Conservation (phyloP, 1,140 invertebrate species). For the roundworm (Caenorhabditis elegans) region WBcel235 BX284606.5:15549001-15549500, state of each 20-base stretch:
- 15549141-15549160: not conserved
- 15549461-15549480: not conserved
- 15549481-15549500: slow-evolving; percentile 53
- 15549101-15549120: not conserved
- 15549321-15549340: not conserved
- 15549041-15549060: not conserved
- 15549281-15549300: not conserved
- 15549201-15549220: not conserved
- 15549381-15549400: not conserved
- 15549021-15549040: slow-evolving; percentile 5
- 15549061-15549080: not conserved
- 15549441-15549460: not conserved
- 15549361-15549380: slow-evolving; percentile 3
- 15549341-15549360: slow-evolving; percentile 8
- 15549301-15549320: slow-evolving; percentile 12
- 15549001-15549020: slow-evolving; percentile 20
- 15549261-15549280: not conserved
- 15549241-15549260: not conserved
- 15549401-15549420: slow-evolving; percentile 3
- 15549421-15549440: not conserved
- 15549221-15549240: not conserved
- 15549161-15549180: not conserved
- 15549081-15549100: not conserved
- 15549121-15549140: slow-evolving; percentile 8
- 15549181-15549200: not conserved